phyloP scores from a whole-genome alignment of 2,797 vertebrate species.

The Falco biarmicus region DNA sequence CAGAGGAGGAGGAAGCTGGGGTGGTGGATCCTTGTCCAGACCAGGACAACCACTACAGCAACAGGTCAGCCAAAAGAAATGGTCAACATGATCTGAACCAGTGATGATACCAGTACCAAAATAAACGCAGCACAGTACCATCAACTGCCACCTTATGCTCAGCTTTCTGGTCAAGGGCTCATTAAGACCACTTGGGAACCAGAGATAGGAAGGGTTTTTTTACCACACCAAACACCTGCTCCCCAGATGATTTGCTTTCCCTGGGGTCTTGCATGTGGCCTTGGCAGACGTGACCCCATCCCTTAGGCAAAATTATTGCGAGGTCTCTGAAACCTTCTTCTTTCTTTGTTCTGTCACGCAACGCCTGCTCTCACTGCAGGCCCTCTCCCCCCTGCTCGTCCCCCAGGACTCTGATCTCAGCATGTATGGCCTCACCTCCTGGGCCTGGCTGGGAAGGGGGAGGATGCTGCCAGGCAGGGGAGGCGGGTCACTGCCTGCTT shows the following conservation, averaged over 20 bases:
- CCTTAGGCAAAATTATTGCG: not conserved
- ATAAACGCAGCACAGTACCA: not conserved
- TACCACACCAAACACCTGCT: not conserved
- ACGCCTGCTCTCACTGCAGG: not conserved
- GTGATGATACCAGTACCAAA: not conserved
- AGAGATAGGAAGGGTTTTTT: not conserved
- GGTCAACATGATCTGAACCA: not conserved
- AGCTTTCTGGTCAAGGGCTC: not conserved
- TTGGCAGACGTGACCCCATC: rapidly evolving
- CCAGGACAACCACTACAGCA: not conserved
- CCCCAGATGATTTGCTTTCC: not conserved
- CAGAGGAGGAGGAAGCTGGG: not conserved
- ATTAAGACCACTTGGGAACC: not conserved
- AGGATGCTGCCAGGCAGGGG: not conserved
- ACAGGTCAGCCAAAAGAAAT: not conserved
- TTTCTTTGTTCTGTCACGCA: not conserved
- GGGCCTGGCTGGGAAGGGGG: not conserved
- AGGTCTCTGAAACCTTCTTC: not conserved
- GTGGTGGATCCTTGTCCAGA: not conserved
- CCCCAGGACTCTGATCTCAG: not conserved
- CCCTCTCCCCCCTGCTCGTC: not conserved
- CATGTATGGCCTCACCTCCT: not conserved
- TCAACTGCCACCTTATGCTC: not conserved
- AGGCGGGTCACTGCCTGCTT: not conserved
- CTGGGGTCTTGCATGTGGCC: not conserved